Evolutionary conservation across 1,140 invertebrate genomes (phyloP).

Genomic region (Eriosoma lanigerum): DNA sequence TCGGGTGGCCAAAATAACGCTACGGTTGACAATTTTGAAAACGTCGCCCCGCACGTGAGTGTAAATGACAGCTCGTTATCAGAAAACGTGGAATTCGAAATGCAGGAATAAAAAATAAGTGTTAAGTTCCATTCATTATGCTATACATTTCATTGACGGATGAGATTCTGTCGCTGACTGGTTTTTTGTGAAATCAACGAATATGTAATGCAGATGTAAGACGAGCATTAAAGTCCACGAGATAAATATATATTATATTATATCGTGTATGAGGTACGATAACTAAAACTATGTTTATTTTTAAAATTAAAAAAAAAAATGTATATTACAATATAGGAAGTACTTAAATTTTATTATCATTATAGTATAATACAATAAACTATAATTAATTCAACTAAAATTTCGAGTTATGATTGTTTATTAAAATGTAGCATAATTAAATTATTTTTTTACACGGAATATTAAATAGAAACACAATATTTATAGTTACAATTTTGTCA

Average conservation of each 20-base stretch:
- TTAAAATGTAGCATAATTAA: no score
- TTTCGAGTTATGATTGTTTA: no score
- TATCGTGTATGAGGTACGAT: not conserved
- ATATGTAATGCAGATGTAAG: not conserved
- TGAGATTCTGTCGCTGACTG: conserved; percentile 12
- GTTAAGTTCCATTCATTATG: conserved; percentile 19
- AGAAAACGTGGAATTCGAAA: not conserved
- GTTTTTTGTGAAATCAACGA: not conserved
- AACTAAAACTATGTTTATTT: not conserved
- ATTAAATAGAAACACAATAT: no score
- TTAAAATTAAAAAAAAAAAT: not conserved
- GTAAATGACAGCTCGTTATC: conserved; percentile 38
- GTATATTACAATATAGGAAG: no score
- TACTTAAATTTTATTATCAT: no score
- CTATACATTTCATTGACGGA: not conserved
- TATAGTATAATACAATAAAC: no score
- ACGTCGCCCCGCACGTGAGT: not conserved
- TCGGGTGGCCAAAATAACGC: not conserved
- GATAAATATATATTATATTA: not conserved
- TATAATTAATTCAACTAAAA: no score
- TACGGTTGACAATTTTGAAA: conserved; percentile 12
- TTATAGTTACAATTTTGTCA: no score
- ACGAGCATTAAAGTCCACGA: not conserved
- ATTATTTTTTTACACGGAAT: no score
- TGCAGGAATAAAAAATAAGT: conserved; percentile 33